Base-by-base conservation (phyloP, 2,888 invertebrate genomes). In the Agrotis ipsilon region DNA sequence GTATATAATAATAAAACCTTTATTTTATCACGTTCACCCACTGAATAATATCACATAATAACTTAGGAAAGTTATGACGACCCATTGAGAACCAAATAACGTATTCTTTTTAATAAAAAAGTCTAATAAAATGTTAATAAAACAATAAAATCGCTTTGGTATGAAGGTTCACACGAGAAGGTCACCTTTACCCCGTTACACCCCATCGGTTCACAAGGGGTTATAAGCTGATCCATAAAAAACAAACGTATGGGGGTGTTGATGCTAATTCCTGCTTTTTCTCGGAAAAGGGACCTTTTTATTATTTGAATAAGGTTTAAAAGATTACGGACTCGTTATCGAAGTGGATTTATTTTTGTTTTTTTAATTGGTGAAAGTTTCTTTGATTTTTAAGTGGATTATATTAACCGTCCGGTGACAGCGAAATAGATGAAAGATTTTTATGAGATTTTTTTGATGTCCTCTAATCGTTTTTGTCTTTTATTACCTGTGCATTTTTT, bases 111-210 rank as follows among this genome's bases (percentile, higher is more conserved):
- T 59, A 59, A 57, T 64, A 68, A 79, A 78, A 83, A 80, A 67
- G 45, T 24, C 55, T 14, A 74, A 84, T 73, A 72, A 69, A 74
- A 72, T 63, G 58, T 63, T 43, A 82, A 59, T 67, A 69, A 61
- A 70, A 66, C 51, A 65, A 69, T 76, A 69, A 80, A 75, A 80
- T 65, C 21, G 59, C 46, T n/a, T n/a, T n/a, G n/a, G n/a, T n/a
- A n/a, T 46, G 52, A 21, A 24, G 63, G 59, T 61, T 61, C 18
- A 72, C 72, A 75, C 61, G 55, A 64, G 72, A 83, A 84, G 82
- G 75, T 83, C 78, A 82, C 80, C 71, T 63, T 62, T n/a, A 21
- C 39, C 55, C 16, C 49, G 80, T 73, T 72, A 76, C 72, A 45
- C 80, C 68, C 73, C 75, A 82, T 80, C 46, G 68, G 67, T 45